These are phyloP conservation scores for Lepidonotus clava DNA, from an alignment of 2,888 invertebrate genomes.

Conservation along the genomic window DNA sequence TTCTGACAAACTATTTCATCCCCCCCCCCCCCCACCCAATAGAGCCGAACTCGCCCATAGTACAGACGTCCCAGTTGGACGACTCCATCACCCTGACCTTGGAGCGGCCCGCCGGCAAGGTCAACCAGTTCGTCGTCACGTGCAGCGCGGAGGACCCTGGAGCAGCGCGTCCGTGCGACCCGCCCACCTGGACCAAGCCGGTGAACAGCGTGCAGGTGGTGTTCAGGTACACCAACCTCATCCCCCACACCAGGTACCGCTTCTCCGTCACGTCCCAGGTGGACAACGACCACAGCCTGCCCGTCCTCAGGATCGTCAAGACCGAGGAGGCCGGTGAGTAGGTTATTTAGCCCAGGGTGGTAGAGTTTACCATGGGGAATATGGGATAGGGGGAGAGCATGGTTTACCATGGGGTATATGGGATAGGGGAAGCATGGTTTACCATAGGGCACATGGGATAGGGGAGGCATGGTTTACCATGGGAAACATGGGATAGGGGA, in stretches of 20 bases:
- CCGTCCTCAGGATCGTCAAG: background rate
- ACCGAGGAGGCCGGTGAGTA: slow-evolving; percentile 12
- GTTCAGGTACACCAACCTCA: background rate
- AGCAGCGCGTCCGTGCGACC: background rate
- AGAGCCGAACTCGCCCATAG: background rate
- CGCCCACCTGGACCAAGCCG: background rate
- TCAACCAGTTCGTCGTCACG: background rate
- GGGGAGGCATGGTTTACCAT: too few species aligned
- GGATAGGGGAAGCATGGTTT: too few species aligned
- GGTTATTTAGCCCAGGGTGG: too few species aligned
- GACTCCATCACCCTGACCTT: background rate
- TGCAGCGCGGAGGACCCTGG: background rate
- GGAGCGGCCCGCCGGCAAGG: background rate
- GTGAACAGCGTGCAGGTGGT: background rate
- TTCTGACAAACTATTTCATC: too few species aligned
- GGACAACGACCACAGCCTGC: background rate
- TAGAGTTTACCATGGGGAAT: too few species aligned
- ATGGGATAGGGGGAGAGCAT: too few species aligned
- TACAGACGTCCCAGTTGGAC: background rate
- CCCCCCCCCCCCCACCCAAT: background rate
- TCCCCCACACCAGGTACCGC: slow-evolving; percentile 15
- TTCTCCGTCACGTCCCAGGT: background rate
- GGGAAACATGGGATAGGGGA: too few species aligned
- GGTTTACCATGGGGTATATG: too few species aligned
- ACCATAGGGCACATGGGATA: too few species aligned